Evolutionary conservation across 2,888 invertebrate genomes (phyloP).

Genomic region (Cybosia mesomella): DNA sequence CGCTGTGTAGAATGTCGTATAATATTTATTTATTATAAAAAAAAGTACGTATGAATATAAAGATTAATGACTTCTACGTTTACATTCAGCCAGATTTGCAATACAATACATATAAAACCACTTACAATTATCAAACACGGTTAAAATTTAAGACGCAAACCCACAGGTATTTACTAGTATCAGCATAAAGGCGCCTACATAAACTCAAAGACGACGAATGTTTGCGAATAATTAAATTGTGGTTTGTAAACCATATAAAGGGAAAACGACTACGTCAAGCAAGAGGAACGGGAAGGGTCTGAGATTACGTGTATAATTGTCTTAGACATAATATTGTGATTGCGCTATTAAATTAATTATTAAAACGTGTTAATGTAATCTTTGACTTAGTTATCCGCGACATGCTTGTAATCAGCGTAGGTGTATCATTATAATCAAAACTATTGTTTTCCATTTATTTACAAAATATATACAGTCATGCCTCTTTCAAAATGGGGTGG

Average conservation of each 20-base stretch:
- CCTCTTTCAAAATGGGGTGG: no score
- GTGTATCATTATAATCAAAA: not conserved
- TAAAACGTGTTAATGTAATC: constrained; percentile 13
- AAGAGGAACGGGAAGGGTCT: constrained; percentile 23
- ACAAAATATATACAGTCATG: no score
- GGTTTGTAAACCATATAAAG: constrained; percentile 40
- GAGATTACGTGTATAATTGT: constrained; percentile 42
- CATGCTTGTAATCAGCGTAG: not conserved
- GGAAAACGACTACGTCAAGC: constrained; percentile 31
- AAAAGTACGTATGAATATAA: no score
- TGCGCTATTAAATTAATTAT: constrained; percentile 23
- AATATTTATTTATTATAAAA: no score
- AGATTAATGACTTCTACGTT: not conserved
- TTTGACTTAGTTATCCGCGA: not conserved
- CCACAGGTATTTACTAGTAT: constrained; percentile 18
- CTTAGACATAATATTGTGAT: constrained; percentile 28
- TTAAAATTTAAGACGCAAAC: not conserved
- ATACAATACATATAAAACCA: not conserved
- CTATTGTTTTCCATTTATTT: no score
- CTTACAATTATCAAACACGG: not conserved
- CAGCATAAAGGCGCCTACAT: constrained; percentile 24
- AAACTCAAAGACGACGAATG: constrained; percentile 45
- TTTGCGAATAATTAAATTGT: constrained; percentile 59
- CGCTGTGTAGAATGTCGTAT: no score
- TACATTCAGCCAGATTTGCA: not conserved